These are phyloP conservation scores for Germaria angustata DNA, from an alignment of 2,888 invertebrate species.

Conservation along the genomic window DNA sequence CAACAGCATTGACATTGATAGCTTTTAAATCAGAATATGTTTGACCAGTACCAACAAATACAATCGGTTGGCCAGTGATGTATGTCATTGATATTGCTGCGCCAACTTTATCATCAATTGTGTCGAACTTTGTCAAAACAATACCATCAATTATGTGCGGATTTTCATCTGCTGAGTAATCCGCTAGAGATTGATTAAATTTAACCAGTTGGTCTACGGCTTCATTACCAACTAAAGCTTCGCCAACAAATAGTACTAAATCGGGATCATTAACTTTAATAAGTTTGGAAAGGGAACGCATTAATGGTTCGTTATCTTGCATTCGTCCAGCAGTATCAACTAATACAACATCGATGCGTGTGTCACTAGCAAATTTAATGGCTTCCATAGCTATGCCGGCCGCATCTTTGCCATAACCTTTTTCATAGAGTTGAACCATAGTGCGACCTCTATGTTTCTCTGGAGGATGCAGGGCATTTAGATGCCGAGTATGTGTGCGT, in stretches of 20 bases:
- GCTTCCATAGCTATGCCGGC: slow-evolving; percentile 99
- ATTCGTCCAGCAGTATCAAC: slow-evolving; percentile 99
- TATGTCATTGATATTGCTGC: slow-evolving; percentile 99
- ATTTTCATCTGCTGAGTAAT: slow-evolving; percentile 88
- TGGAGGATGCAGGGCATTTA: slow-evolving; percentile 95
- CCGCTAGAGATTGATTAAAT: slow-evolving; percentile 98
- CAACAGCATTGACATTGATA: slow-evolving; percentile 97
- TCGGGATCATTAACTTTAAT: slow-evolving; percentile 99
- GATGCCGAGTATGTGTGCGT: slow-evolving; percentile 94
- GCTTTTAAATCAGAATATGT: slow-evolving; percentile 99
- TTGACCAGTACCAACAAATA: slow-evolving; percentile 96
- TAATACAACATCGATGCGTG: slow-evolving; percentile 93
- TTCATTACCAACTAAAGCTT: slow-evolving; percentile 99
- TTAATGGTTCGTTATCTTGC: slow-evolving; percentile 99
- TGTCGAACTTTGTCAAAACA: slow-evolving; percentile 99
- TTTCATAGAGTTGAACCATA: slow-evolving; percentile 98
- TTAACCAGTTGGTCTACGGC: slow-evolving; percentile 99
- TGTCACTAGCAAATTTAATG: slow-evolving; percentile 91
- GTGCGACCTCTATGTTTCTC: slow-evolving; percentile 84
- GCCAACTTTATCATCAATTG: slow-evolving; percentile 99
- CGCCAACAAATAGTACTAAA: slow-evolving; percentile 99
- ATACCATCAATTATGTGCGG: slow-evolving; percentile 99
- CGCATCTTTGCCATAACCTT: slow-evolving; percentile 98
- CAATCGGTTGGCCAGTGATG: slow-evolving; percentile 99
- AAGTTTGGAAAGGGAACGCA: slow-evolving; percentile 98